Percentiles rank a stretch among this genome's conserved stretches.
These are phyloP conservation scores for Macrosoma leucophasiata DNA, from an alignment of 2,888 invertebrate species.

Conservation along the genomic window DNA sequence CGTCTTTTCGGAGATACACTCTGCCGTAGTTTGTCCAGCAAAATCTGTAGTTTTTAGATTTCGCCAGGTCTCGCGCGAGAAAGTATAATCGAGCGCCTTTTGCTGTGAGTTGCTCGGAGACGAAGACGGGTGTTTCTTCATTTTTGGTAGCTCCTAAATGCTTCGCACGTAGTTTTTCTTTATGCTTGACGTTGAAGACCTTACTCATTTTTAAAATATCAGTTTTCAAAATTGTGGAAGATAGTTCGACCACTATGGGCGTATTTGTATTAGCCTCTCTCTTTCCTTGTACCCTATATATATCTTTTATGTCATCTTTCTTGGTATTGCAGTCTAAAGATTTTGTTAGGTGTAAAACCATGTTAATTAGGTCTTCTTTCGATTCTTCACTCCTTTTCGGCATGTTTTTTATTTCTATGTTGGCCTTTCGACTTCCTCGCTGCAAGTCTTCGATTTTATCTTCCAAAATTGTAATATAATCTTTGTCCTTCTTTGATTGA, in stretches of 20 bases:
- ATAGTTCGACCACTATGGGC: conserved; percentile 24
- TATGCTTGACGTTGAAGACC: conserved; percentile 19
- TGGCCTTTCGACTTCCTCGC: conserved; percentile 4
- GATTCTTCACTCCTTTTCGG: conserved; percentile 2
- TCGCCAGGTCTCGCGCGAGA: conserved; percentile 21
- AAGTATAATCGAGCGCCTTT: conserved; percentile 23
- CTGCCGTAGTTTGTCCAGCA: conserved; percentile 25
- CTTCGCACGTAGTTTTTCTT: conserved; percentile 21
- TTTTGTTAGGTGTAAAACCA: conserved; percentile 6
- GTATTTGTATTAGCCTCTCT: no score
- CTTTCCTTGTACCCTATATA: conserved; percentile 5
- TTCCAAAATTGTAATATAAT: conserved; percentile 8
- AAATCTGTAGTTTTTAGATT: conserved; percentile 18
- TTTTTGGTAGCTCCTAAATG: conserved; percentile 17
- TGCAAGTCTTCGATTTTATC: conserved; percentile 10
- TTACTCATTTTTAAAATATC: conserved; percentile 20
- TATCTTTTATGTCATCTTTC: conserved; percentile 7
- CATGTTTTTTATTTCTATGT: conserved; percentile 12
- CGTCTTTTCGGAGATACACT: conserved; percentile 21
- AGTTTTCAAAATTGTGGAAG: conserved; percentile 19
- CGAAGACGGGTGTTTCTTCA: conserved; percentile 20
- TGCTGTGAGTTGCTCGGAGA: conserved; percentile 23
- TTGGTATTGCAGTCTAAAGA: conserved; percentile 4
- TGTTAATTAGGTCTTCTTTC: conserved; percentile 6
- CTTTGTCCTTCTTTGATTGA: conserved; percentile 6